Percentiles rank a stretch among this genome's conserved stretches.
Evolutionary conservation across 2,113 vertebrate species (phyloP).

Genomic region (Alethe diademata): DNA sequence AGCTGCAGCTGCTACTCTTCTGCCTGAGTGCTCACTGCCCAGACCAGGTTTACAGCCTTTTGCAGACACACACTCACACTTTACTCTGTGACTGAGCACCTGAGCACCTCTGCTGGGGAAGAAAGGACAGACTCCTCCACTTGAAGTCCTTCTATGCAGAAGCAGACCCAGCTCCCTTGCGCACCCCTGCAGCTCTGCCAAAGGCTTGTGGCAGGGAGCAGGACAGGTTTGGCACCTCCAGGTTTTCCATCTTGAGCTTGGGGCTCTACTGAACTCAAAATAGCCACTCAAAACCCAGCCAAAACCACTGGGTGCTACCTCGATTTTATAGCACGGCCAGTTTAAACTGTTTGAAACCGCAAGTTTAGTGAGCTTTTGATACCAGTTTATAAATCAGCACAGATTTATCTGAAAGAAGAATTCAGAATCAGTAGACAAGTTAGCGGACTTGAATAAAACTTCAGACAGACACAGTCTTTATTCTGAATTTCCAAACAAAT

Average conservation of each 20-base stretch:
- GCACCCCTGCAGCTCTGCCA: not conserved
- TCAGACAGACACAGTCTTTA: not conserved
- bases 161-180: fast-evolving
- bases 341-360: fast-evolving
- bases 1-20: not conserved
- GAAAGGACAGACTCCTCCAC: not conserved
- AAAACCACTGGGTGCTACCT: not conserved
- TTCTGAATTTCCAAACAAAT: not conserved
- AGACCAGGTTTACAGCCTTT: not conserved
- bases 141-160: not conserved
- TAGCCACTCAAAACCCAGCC: not conserved
- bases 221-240: not conserved
- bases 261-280: not conserved
- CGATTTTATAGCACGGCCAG: not conserved
- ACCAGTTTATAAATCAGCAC: not conserved
- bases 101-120: not conserved
- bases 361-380: not conserved
- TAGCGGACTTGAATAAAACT: not conserved
- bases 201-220: fast-evolving
- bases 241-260: not conserved
- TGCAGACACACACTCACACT: not conserved
- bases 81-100: not conserved
- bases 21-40: not conserved
- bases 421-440: not conserved
- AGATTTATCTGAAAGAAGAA: not conserved